Evolutionary conservation across 2,797 vertebrate genomes (phyloP).

Genomic region (Syngnathus acus): DNA sequence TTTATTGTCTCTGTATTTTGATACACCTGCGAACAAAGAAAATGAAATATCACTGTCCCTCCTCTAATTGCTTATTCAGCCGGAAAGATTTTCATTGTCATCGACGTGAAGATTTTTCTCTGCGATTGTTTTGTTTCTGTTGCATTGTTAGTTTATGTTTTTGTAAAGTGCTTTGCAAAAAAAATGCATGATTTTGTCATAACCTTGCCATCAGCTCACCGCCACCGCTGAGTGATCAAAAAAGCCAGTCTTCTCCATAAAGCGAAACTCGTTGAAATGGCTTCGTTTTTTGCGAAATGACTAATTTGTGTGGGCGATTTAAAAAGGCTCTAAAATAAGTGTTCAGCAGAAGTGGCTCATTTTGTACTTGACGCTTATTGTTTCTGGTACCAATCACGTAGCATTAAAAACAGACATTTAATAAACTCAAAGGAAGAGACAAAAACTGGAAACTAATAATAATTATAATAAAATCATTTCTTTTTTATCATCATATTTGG

Average conservation of each 20-base stretch:
- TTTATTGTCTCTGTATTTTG: background rate
- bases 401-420: conserved; percentile 8
- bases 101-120: conserved; percentile 42
- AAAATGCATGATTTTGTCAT: conserved; percentile 31
- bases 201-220: conserved; percentile 18
- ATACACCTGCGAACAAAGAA: background rate
- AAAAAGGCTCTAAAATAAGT: conserved; percentile 18
- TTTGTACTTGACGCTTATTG: background rate
- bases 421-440: conserved; percentile 14
- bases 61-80: conserved; percentile 48
- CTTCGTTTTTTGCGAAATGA: conserved; percentile 34
- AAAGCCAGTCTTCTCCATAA: conserved; percentile 53
- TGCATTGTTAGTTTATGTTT: no score
- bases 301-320: conserved; percentile 49
- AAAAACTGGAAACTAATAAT: background rate
- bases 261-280: conserved; percentile 55
- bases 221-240: conserved; percentile 17
- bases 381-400: background rate
- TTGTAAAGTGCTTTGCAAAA: no score
- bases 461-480: background rate
- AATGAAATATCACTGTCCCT: background rate
- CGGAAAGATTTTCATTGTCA: conserved; percentile 25
- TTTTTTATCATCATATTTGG: no score
- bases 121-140: background rate
- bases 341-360: background rate